Evolutionary conservation across 2,113 vertebrate genomes (phyloP).

Genomic region (Ploceus nigricollis): DNA sequence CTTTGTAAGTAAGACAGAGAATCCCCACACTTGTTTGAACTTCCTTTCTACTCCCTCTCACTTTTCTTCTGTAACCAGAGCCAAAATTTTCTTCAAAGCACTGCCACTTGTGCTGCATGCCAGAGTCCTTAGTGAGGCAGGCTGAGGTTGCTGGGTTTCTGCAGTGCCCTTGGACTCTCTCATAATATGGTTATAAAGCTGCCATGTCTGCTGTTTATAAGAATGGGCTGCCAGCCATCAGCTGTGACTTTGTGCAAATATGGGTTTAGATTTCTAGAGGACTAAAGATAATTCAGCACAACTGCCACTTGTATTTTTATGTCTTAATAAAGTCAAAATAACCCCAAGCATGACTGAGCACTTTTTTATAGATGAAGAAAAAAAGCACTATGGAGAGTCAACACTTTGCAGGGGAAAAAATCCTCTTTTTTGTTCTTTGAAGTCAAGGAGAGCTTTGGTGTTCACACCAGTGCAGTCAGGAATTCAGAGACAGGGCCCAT

Average conservation of each 20-base stretch:
- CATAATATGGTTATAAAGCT: background rate
- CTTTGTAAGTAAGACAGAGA: background rate
- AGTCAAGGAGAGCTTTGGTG: background rate
- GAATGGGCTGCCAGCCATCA: background rate
- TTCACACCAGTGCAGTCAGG: background rate
- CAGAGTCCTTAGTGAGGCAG: background rate
- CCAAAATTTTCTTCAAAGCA: background rate
- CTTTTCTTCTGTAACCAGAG: background rate
- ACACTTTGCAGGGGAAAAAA: background rate
- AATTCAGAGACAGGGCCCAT: background rate
- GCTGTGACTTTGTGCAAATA: constrained; percentile 38
- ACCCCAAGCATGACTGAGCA: background rate
- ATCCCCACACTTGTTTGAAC: background rate
- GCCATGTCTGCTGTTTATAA: background rate
- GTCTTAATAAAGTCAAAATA: constrained; percentile 16
- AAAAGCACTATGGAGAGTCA: background rate
- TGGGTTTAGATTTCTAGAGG: background rate
- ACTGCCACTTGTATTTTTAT: background rate
- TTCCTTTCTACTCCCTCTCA: background rate
- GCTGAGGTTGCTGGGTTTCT: background rate
- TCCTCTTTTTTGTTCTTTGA: background rate
- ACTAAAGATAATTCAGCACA: background rate
- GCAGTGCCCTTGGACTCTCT: background rate
- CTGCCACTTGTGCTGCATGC: background rate
- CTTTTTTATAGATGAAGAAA: background rate